phyloP scores from a whole-genome alignment of 2,113 vertebrate genomes.

The Eulemur rufifrons region DNA sequence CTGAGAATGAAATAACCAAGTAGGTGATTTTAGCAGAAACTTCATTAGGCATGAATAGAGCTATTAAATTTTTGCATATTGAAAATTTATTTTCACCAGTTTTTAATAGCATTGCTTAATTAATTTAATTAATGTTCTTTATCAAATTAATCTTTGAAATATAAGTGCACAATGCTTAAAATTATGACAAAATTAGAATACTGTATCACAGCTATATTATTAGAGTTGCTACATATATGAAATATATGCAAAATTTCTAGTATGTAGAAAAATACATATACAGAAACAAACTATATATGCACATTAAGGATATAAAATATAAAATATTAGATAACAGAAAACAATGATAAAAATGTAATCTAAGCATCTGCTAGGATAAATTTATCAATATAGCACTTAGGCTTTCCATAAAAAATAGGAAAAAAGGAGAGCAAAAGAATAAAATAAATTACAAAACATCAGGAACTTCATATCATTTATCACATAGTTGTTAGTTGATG shows the following conservation, averaged over 20 bases:
- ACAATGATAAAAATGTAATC: not conserved
- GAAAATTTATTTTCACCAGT: not conserved
- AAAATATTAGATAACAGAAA: not conserved
- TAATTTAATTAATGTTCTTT: not conserved
- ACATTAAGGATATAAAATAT: not conserved
- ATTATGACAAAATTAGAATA: conserved; percentile 5
- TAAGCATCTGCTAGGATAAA: not conserved
- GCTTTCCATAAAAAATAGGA: not conserved
- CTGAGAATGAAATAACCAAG: conserved; percentile 11
- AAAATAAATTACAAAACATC: not conserved
- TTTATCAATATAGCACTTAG: not conserved
- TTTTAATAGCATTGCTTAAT: conserved; percentile 35
- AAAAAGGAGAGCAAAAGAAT: not conserved
- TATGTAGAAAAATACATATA: not conserved
- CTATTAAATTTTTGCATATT: conserved; percentile 17
- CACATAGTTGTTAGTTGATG: not conserved
- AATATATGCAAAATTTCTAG: not conserved
- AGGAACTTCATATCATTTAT: not conserved
- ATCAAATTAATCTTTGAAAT: not conserved
- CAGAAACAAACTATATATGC: not conserved
- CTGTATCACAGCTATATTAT: not conserved
- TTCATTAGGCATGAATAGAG: conserved; percentile 3
- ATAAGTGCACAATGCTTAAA: not conserved
- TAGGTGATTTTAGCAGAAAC: not conserved
- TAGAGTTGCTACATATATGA: not conserved